A percentile compares a stretch with the other conserved stretches of the same genome.
Evolutionary conservation across 2,888 invertebrate species (phyloP).

Genomic region (Sphaeridia pumilis): DNA sequence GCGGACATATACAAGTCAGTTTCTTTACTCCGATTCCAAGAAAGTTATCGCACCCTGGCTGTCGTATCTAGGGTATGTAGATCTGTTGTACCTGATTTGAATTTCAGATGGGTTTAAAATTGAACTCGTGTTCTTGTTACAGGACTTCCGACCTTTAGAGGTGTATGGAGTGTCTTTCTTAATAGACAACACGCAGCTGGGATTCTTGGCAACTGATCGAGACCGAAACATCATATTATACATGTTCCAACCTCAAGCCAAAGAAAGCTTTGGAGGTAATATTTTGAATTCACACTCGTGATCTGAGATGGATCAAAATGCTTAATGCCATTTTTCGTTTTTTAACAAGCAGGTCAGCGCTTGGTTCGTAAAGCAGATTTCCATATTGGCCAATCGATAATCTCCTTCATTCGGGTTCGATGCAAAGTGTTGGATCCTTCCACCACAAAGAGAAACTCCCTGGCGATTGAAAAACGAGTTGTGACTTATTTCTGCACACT

Average conservation of each 20-base stretch:
- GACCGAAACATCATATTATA: conserved; percentile 82
- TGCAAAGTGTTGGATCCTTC: conserved; percentile 55
- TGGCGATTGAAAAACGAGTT: conserved; percentile 61
- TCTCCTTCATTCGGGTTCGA: conserved; percentile 76
- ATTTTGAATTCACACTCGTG: too few species aligned
- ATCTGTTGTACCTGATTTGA: too few species aligned
- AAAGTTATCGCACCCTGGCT: conserved; percentile 75
- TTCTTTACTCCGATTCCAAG: conserved; percentile 81
- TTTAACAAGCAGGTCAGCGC: conserved; percentile 56
- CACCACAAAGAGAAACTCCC: conserved; percentile 45
- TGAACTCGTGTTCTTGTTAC: conserved; percentile 37
- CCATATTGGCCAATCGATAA: conserved; percentile 76
- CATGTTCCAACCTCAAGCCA: conserved; percentile 90
- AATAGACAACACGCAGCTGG: conserved; percentile 80
- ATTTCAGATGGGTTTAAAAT: too few species aligned
- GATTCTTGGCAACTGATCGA: conserved; percentile 80
- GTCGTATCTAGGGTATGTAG: conserved; percentile 60
- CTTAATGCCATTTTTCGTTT: too few species aligned
- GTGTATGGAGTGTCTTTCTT: conserved; percentile 85
- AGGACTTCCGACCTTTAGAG: conserved; percentile 57
- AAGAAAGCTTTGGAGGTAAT: conserved; percentile 83
- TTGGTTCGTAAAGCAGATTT: conserved; percentile 86
- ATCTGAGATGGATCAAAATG: too few species aligned
- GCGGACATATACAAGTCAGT: conserved; percentile 94
- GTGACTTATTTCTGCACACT: conserved; percentile 83